A percentile compares a stretch with the other conserved stretches of the same genome.
phyloP scores from a whole-genome alignment of 2,113 vertebrate species.

The Cochlearius cochlearius region DNA sequence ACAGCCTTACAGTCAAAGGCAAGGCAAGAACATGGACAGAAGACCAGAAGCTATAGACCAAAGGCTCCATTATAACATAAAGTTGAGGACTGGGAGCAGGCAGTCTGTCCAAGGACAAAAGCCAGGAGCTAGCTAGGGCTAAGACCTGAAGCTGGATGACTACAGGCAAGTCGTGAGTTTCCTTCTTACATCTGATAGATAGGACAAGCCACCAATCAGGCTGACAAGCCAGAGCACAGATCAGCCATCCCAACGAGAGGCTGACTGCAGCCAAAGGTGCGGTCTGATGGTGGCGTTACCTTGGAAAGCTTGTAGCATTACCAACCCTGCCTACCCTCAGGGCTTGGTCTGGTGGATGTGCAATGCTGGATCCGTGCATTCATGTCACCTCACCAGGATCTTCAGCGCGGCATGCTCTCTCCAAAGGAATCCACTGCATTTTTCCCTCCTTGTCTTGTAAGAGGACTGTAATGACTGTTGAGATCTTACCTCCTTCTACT shows the following conservation, averaged over 20 bases:
- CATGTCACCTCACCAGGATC: background rate
- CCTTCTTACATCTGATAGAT: background rate
- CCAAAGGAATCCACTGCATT: background rate
- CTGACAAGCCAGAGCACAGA: background rate
- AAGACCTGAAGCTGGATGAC: background rate
- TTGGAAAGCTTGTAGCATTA: background rate
- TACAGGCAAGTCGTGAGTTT: background rate
- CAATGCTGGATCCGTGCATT: background rate
- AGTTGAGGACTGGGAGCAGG: background rate
- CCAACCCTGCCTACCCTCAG: background rate
- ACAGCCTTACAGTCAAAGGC: background rate
- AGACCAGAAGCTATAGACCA: background rate
- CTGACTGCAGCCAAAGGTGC: background rate
- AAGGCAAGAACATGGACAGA: background rate
- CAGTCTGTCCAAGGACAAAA: background rate
- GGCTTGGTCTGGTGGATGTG: background rate
- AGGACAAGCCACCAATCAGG: background rate
- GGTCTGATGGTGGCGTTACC: background rate
- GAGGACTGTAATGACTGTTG: background rate
- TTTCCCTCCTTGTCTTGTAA: background rate
- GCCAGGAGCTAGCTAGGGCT: background rate
- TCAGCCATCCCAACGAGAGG: background rate
- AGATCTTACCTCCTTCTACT: background rate
- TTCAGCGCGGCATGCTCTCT: background rate
- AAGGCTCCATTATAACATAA: background rate